These are phyloP conservation scores for Drosophila emarginata DNA, from an alignment of 2,888 invertebrate species.

Conservation along the genomic window DNA sequence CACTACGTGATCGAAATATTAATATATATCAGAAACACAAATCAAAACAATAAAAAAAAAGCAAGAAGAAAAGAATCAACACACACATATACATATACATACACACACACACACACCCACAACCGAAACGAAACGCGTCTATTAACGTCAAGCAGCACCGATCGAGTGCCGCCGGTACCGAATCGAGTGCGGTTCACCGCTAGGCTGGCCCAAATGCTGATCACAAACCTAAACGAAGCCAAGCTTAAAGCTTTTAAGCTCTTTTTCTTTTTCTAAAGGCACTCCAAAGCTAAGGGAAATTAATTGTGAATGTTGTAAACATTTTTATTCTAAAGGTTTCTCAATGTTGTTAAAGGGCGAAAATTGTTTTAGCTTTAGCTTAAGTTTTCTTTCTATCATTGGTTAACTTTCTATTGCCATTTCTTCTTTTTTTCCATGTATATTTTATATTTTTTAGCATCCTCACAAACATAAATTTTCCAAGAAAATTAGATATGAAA, in stretches of 20 bases:
- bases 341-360: no score
- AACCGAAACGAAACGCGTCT: slow-evolving; percentile 15
- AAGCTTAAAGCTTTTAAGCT: slow-evolving; percentile 5
- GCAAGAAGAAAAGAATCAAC: not conserved
- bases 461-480: no score
- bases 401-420: no score
- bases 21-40: no score
- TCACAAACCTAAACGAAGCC: not conserved
- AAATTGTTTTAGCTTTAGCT: no score
- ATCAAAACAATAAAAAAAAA: not conserved
- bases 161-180: not conserved
- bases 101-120: not conserved
- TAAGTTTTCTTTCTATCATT: no score
- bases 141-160: not conserved
- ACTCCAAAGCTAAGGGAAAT: not conserved
- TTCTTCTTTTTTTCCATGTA: no score
- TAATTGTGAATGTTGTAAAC: no score
- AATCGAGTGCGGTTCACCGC: not conserved
- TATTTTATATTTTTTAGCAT: no score
- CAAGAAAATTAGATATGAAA: no score
- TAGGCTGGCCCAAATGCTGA: slow-evolving; percentile 1
- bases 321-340: no score
- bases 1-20: slow-evolving; percentile 1
- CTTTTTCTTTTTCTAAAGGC: not conserved
- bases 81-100: not conserved